Conservation (phyloP, 2,113 vertebrate species). For the Rhea pennata region DNA sequence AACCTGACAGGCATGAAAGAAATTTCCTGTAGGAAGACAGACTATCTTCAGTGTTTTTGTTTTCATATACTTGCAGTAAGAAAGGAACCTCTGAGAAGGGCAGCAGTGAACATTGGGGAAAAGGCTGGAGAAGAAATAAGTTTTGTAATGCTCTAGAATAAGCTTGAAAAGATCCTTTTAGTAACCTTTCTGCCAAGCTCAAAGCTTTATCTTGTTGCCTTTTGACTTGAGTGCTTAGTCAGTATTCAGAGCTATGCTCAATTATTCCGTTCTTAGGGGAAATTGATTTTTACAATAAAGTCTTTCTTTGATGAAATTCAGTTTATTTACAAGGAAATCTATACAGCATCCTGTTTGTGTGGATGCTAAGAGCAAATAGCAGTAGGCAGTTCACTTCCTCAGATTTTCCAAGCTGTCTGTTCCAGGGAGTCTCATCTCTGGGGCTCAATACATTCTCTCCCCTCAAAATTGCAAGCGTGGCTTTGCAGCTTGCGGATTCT, state of each 20-base stretch:
- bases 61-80: not conserved
- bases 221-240: not conserved
- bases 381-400: not conserved
- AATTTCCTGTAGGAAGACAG: not conserved
- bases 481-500: not conserved
- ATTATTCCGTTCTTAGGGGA: not conserved
- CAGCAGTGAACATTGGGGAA: not conserved
- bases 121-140: slow-evolving; percentile 8
- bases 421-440: not conserved
- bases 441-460: not conserved
- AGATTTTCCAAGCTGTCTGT: not conserved
- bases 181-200: not conserved
- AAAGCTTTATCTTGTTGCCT: slow-evolving; percentile 21
- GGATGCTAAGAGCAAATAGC: not conserved
- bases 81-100: not conserved
- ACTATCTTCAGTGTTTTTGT: not conserved
- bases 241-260: not conserved
- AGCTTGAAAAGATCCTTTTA: slow-evolving; percentile 27
- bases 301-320: not conserved
- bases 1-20: slow-evolving; percentile 4
- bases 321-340: slow-evolving; percentile 19
- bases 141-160: not conserved
- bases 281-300: slow-evolving; percentile 20
- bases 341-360: not conserved
- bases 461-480: not conserved